phyloP scores from a whole-genome alignment of 37 sponge, comb jelly and placozoan genomes.

The Aplysina aerophoba region DNA sequence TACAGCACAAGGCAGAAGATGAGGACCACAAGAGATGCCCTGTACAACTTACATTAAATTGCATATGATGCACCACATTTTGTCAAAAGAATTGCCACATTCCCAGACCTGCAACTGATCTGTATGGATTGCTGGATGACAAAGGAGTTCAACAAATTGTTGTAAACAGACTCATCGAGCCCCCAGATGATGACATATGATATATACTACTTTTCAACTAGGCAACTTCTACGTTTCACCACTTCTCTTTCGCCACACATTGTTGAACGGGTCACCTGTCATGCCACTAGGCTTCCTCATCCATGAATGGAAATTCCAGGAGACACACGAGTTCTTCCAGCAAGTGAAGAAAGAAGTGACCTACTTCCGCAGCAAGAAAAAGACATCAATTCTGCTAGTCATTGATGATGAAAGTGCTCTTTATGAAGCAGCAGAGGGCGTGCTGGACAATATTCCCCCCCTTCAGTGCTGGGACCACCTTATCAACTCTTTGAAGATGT shows the following conservation, averaged over 20 bases:
- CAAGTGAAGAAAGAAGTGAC: not conserved
- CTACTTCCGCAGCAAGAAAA: not conserved
- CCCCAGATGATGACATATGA: constrained; percentile 42
- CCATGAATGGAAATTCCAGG: not conserved
- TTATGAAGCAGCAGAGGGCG: constrained; percentile 5
- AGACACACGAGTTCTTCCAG: constrained; percentile 10
- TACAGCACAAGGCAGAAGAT: constrained; percentile 4
- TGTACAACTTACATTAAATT: constrained; percentile 64
- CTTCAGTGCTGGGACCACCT: constrained; percentile 50
- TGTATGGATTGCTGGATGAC: constrained; percentile 1
- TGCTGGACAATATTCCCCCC: not conserved
- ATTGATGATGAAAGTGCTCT: constrained; percentile 37
- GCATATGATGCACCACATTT: constrained; percentile 50
- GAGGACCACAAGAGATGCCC: constrained; percentile 45
- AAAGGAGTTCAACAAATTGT: constrained; percentile 29
- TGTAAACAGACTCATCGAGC: constrained; percentile 1
- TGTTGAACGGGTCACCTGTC: constrained; percentile 36
- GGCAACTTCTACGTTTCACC: constrained; percentile 59
- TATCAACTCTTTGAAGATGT: constrained; percentile 30
- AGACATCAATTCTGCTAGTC: constrained; percentile 19
- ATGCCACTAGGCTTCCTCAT: constrained; percentile 26
- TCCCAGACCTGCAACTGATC: constrained; percentile 45
- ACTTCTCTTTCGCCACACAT: constrained; percentile 37
- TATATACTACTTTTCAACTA: constrained; percentile 55
- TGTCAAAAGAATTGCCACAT: constrained; percentile 39